Conservation (phyloP, 2,888 invertebrate species). For the Lottia scabra region DNA sequence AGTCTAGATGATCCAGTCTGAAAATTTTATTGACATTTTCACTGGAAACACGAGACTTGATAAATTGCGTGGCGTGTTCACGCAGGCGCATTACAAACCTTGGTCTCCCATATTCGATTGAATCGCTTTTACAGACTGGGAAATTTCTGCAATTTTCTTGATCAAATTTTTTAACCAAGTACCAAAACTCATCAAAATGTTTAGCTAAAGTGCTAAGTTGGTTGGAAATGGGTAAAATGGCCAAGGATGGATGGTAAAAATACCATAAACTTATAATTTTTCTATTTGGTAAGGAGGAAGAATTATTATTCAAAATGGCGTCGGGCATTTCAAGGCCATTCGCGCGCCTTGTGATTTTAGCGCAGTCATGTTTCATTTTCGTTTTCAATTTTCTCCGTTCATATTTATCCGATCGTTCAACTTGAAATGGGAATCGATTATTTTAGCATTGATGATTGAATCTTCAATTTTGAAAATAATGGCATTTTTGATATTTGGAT, state of each 20-base stretch:
- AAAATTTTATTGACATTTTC: no score
- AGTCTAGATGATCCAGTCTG: no score
- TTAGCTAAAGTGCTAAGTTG: conserved; percentile 43
- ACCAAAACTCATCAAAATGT: conserved; percentile 45
- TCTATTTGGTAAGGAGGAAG: conserved; percentile 31
- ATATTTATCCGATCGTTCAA: no score
- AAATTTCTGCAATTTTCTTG: conserved; percentile 18
- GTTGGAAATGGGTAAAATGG: conserved; percentile 51
- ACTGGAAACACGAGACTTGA: not conserved
- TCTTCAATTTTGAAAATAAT: no score
- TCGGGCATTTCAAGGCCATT: conserved; percentile 1
- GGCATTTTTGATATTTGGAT: no score
- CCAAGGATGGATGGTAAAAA: conserved; percentile 49
- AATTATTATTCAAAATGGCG: conserved; percentile 38
- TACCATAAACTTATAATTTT: conserved; percentile 38
- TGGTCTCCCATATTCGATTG: conserved; percentile 17
- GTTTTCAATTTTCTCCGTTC: no score
- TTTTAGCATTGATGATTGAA: no score
- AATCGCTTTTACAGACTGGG: conserved; percentile 14
- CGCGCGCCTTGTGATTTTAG: not conserved
- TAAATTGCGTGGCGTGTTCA: conserved; percentile 8
- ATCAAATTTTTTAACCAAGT: conserved; percentile 13
- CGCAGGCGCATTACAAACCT: conserved; percentile 17
- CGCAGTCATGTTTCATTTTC: no score
- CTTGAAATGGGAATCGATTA: no score